Conservation (phyloP, 2,888 invertebrate genomes). For the Conops quadrifasciatus region DNA sequence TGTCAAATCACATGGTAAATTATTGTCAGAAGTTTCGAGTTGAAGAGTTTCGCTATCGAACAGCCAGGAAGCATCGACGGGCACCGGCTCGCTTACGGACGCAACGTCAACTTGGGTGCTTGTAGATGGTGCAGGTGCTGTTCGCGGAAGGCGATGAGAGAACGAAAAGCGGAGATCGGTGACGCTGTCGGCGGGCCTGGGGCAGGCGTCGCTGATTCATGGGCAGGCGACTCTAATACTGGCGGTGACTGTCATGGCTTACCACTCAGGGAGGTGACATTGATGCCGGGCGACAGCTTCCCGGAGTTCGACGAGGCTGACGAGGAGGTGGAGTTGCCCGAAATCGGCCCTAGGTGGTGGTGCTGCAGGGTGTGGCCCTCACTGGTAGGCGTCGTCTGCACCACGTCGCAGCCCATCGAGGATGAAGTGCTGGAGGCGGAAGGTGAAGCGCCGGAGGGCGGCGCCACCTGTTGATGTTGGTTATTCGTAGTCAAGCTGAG, state of each 20-base stretch:
- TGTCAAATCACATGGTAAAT: conserved; percentile 66
- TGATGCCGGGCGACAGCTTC: conserved; percentile 62
- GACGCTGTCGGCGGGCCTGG: conserved; percentile 43
- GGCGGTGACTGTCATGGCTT: conserved; percentile 63
- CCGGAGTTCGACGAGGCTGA: conserved; percentile 64
- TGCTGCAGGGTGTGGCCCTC: conserved; percentile 47
- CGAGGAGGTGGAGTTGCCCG: conserved; percentile 60
- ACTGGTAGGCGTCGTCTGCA: conserved; percentile 56
- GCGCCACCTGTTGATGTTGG: conserved; percentile 50
- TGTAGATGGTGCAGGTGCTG: conserved; percentile 58
- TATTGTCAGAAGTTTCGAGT: conserved; percentile 65
- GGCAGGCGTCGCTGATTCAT: conserved; percentile 44
- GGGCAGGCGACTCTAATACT: conserved; percentile 47
- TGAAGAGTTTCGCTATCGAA: conserved; percentile 42
- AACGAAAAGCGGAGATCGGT: conserved; percentile 62
- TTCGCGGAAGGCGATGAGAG: conserved; percentile 62
- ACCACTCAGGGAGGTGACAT: conserved; percentile 57
- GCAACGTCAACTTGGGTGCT: conserved; percentile 58
- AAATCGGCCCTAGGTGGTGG: conserved; percentile 56
- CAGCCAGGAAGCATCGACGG: not conserved
- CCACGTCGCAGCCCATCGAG: conserved; percentile 63
- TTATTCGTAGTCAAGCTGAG: conserved; percentile 61
- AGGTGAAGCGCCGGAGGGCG: conserved; percentile 67
- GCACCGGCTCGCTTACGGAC: conserved; percentile 53
- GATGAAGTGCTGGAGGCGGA: conserved; percentile 67